Evolutionary conservation across 2,888 invertebrate species (phyloP).

Genomic region (Synanthedon formicaeformis): DNA sequence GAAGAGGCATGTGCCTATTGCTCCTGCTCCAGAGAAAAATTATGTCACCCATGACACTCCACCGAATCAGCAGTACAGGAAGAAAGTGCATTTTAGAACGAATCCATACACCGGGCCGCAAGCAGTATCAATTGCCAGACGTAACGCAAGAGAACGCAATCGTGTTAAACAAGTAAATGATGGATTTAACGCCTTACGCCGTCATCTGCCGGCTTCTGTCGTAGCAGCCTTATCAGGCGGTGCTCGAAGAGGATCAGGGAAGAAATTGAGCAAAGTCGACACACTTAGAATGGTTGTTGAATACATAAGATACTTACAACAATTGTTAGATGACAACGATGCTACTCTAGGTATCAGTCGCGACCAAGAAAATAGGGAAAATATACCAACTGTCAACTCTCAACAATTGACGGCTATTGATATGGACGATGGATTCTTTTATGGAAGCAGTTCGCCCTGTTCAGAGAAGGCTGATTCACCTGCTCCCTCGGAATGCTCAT

Average conservation of each 20-base stretch:
- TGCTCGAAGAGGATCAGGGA: constrained; percentile 80
- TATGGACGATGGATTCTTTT: constrained; percentile 64
- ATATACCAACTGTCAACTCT: constrained; percentile 46
- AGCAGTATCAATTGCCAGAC: constrained; percentile 86
- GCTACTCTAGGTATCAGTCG: constrained; percentile 65
- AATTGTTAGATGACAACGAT: constrained; percentile 80
- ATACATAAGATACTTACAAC: constrained; percentile 88
- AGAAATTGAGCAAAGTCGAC: constrained; percentile 91
- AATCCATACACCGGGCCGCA: constrained; percentile 76
- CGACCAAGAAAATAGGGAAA: constrained; percentile 58
- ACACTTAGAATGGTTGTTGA: constrained; percentile 91
- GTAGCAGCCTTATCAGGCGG: constrained; percentile 76
- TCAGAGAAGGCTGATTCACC: constrained; percentile 80
- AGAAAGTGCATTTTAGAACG: constrained; percentile 79
- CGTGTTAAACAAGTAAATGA: constrained; percentile 96
- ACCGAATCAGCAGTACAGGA: constrained; percentile 74
- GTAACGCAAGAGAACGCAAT: constrained; percentile 95
- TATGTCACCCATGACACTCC: constrained; percentile 64
- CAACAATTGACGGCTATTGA: constrained; percentile 57
- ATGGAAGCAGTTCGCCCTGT: constrained; percentile 69
- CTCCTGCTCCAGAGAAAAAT: constrained; percentile 71
- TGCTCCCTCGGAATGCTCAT: constrained; percentile 78
- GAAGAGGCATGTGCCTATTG: constrained; percentile 66
- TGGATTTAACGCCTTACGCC: constrained; percentile 88
- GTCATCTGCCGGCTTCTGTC: constrained; percentile 86